Evolutionary conservation across 2,888 invertebrate species (phyloP).

Genomic region (Euzetes globulus): DNA sequence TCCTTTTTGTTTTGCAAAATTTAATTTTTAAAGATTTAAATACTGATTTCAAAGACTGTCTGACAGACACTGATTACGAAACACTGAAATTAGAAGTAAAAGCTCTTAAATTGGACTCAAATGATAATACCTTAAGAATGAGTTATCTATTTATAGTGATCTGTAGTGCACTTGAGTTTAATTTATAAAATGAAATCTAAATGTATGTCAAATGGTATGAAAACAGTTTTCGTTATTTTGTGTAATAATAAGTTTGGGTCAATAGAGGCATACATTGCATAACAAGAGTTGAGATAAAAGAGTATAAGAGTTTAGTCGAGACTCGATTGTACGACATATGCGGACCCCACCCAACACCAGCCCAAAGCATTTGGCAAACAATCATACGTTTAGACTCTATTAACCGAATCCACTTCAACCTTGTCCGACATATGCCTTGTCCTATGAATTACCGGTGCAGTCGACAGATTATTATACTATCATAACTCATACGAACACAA

Average conservation of each 20-base stretch:
- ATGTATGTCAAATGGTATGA: constrained; percentile 17
- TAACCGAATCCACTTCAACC: constrained; percentile 28
- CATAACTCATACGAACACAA: not conserved
- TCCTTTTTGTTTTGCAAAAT: no score
- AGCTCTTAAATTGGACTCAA: not conserved
- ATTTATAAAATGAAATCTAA: constrained; percentile 7
- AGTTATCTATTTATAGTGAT: not conserved
- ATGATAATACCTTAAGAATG: not conserved
- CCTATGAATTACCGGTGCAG: no score
- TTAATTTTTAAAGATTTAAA: no score
- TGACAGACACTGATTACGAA: no score
- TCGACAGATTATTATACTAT: not conserved
- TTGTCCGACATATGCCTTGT: constrained; percentile 25
- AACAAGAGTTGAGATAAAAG: not conserved
- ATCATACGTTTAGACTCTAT: not conserved
- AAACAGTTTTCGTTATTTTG: not conserved
- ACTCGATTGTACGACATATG: not conserved
- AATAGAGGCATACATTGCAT: constrained; percentile 15
- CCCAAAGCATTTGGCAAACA: constrained; percentile 29
- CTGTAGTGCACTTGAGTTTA: not conserved
- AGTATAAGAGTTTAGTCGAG: not conserved
- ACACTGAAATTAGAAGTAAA: no score
- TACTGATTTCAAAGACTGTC: no score
- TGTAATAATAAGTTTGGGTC: constrained; percentile 19
- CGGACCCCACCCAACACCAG: constrained; percentile 26